A percentile compares a stretch with the other conserved stretches of the same genome.
Conservation (phyloP, 1,140 invertebrate species). For the Drosophila paulistorum region DNA sequence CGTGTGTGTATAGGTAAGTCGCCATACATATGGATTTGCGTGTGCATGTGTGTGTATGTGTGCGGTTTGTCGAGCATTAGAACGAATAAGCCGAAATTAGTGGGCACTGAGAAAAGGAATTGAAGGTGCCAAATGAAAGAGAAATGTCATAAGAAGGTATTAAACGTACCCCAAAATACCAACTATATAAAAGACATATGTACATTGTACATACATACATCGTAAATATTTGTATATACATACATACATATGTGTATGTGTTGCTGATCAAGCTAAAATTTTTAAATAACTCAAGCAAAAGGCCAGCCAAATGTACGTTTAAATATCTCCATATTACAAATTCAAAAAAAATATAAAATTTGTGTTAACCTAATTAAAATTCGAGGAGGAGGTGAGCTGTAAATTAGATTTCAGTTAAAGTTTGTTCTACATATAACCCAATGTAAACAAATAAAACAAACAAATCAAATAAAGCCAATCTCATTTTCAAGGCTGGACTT, state of each 20-base stretch:
- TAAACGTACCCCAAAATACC: neutral
- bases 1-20: neutral
- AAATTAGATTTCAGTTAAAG: too few species aligned
- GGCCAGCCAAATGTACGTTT: too few species aligned
- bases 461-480: neutral
- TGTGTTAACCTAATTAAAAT: too few species aligned
- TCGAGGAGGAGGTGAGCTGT: too few species aligned
- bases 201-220: neutral
- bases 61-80: neutral
- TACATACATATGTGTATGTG: too few species aligned
- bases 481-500: too few species aligned
- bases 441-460: too few species aligned
- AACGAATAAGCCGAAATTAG: conserved; percentile 1
- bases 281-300: too few species aligned
- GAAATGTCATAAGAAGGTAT: neutral
- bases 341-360: too few species aligned
- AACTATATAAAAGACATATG: neutral
- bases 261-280: too few species aligned
- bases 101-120: neutral
- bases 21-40: neutral
- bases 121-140: neutral
- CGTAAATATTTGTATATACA: neutral
- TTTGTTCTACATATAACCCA: too few species aligned
- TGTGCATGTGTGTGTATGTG: neutral
- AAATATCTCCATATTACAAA: too few species aligned